Conservation (phyloP, 2,797 vertebrate species). For the Myotis findleyi region DNA sequence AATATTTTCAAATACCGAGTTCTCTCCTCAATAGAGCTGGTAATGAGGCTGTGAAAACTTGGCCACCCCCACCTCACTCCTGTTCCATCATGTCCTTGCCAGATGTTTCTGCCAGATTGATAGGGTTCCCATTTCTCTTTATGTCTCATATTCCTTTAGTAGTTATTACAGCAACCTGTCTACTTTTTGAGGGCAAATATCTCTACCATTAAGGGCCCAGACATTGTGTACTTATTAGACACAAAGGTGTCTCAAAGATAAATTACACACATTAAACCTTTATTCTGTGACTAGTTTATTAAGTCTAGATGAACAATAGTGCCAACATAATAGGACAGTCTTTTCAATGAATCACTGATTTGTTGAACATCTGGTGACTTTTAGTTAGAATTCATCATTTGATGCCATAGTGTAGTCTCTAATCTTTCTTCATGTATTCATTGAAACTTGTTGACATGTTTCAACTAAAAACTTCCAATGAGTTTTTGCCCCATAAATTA, state of each 20-base stretch:
- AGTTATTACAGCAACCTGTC: conserved; percentile 7
- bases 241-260: conserved; percentile 53
- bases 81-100: background rate
- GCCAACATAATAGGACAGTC: background rate
- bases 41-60: background rate
- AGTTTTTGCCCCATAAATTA: background rate
- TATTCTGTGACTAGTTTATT: background rate
- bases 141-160: conserved; percentile 23
- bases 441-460: background rate
- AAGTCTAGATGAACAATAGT: background rate
- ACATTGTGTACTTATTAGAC: conserved; percentile 42
- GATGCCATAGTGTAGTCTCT: background rate
- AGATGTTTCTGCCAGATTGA: background rate
- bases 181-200: background rate
- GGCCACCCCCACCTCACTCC: background rate
- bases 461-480: conserved; percentile 4
- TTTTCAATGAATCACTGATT: conserved; percentile 43
- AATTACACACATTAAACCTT: conserved; percentile 35
- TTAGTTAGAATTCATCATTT: conserved; percentile 53
- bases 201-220: conserved; percentile 47
- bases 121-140: background rate
- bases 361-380: conserved; percentile 59
- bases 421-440: conserved; percentile 52
- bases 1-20: background rate
- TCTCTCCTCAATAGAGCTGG: background rate